Evolutionary conservation across 2,113 vertebrate genomes (phyloP).

Genomic region (Trichechus manatus): DNA sequence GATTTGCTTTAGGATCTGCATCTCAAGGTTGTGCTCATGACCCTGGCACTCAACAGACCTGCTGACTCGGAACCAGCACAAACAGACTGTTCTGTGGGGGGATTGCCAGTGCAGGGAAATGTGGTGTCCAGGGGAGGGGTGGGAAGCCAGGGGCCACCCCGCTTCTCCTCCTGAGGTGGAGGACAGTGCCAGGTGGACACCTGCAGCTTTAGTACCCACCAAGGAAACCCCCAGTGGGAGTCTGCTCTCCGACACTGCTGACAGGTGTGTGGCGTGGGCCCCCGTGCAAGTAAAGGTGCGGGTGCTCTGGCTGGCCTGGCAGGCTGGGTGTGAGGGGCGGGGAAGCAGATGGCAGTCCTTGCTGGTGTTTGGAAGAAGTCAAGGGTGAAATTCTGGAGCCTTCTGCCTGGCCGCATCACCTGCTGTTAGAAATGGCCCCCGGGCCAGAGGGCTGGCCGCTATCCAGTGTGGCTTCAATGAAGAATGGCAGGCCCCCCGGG

Average conservation of each 20-base stretch:
- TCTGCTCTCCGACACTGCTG: background rate
- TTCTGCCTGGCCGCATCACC: background rate
- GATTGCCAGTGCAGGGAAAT: background rate
- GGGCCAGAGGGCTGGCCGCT: constrained; percentile 33
- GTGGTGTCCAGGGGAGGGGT: background rate
- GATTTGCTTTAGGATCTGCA: background rate
- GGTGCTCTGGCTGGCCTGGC: background rate
- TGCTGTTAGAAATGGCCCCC: constrained; percentile 47
- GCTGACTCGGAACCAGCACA: background rate
- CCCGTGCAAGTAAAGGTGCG: background rate
- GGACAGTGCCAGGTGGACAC: background rate
- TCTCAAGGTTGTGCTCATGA: background rate
- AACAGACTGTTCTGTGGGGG: background rate
- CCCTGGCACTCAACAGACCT: too few species aligned
- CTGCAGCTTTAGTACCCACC: background rate
- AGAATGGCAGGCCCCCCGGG: background rate
- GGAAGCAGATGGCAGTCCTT: constrained; percentile 73
- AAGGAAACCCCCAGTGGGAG: background rate
- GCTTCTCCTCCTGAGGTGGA: background rate
- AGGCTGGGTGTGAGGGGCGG: background rate
- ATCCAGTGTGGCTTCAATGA: constrained; percentile 30
- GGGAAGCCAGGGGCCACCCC: background rate
- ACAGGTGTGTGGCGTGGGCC: constrained; percentile 16
- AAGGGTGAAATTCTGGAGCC: constrained; percentile 54
- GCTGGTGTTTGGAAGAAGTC: constrained; percentile 64